phyloP scores from a whole-genome alignment of 2,113 vertebrate genomes.

The Lamprotornis superbus region DNA sequence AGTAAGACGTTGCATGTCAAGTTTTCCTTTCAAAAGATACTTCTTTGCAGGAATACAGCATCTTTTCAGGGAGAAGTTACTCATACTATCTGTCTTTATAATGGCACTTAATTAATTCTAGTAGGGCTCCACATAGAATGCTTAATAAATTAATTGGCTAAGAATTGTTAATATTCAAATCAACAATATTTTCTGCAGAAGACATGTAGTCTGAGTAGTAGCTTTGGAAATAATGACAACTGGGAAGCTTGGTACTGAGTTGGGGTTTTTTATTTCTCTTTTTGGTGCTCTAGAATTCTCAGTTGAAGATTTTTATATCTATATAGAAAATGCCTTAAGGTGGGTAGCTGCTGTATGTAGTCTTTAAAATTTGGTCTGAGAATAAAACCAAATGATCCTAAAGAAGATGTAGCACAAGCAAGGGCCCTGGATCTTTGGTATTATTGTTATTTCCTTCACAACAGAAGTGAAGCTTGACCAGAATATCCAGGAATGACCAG shows the following conservation, averaged over 20 bases:
- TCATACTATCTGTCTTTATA: neutral
- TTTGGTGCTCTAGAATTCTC: neutral
- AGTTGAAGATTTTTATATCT: neutral
- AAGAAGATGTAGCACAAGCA: slow-evolving; percentile 4
- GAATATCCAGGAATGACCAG: slow-evolving; percentile 63
- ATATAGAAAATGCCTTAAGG: neutral
- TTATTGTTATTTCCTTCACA: slow-evolving; percentile 69
- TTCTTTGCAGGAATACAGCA: neutral
- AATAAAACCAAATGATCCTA: slow-evolving; percentile 54
- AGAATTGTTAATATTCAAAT: neutral
- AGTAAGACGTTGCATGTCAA: neutral
- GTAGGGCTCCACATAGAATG: neutral
- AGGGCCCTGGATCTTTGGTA: slow-evolving; percentile 60
- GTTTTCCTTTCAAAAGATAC: neutral
- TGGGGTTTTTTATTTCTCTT: neutral
- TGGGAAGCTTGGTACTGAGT: neutral
- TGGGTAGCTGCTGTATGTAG: neutral
- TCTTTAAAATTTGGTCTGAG: neutral
- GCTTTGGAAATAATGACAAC: neutral
- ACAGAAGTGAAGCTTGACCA: slow-evolving; percentile 67
- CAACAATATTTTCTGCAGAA: neutral
- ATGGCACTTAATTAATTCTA: neutral
- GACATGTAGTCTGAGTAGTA: neutral
- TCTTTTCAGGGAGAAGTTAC: neutral
- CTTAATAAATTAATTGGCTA: neutral